phyloP scores from a whole-genome alignment of 2,797 vertebrate genomes.

The Hafferia zeledoni region DNA sequence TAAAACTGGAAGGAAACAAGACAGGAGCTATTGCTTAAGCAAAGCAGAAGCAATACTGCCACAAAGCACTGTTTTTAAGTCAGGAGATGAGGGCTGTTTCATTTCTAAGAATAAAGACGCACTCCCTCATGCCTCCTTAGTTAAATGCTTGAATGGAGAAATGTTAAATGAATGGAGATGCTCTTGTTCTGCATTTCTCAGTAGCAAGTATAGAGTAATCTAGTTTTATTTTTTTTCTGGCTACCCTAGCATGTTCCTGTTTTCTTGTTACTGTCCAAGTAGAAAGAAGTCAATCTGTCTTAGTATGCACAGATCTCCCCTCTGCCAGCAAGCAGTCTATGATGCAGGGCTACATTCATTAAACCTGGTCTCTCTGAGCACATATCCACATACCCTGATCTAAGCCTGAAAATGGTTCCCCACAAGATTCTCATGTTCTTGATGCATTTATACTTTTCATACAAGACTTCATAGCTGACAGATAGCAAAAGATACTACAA shows the following conservation, averaged over 20 bases:
- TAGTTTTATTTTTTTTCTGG: background rate
- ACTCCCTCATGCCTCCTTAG: background rate
- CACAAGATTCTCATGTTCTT: background rate
- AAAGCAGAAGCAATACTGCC: background rate
- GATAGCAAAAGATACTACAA: background rate
- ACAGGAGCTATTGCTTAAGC: background rate
- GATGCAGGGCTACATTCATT: background rate
- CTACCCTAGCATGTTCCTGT: background rate
- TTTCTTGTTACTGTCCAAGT: background rate
- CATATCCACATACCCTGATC: background rate
- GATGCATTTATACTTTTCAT: background rate
- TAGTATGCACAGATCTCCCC: background rate
- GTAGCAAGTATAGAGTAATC: background rate
- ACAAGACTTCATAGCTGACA: background rate
- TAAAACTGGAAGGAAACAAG: background rate
- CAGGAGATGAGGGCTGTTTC: background rate
- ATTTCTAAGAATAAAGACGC: background rate
- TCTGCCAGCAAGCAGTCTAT: background rate
- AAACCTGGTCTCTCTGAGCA: background rate
- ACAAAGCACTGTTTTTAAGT: background rate
- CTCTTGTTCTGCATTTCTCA: background rate
- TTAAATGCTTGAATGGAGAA: background rate
- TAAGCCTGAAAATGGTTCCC: background rate
- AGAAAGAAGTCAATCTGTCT: background rate
- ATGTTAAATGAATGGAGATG: background rate